These are phyloP conservation scores for Calyptomena viridis DNA, from an alignment of 2,113 vertebrate species.

Conservation along the genomic window DNA sequence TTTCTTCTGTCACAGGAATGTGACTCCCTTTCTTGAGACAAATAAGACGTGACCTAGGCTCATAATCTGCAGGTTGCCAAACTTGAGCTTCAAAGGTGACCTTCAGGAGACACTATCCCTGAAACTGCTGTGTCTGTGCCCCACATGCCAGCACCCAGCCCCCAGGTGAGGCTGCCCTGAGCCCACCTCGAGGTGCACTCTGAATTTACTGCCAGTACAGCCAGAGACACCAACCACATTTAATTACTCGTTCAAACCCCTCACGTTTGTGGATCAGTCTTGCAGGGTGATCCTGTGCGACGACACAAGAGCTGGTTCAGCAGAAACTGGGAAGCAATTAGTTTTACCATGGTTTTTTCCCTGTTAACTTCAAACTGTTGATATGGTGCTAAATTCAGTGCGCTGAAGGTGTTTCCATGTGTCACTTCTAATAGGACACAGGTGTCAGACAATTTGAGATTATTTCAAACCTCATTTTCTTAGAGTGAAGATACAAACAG, in stretches of 20 bases:
- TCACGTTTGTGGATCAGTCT: neutral
- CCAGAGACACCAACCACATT: neutral
- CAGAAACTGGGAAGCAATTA: slow-evolving; percentile 29
- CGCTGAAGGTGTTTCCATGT: slow-evolving; percentile 61
- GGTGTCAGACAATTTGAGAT: slow-evolving; percentile 62
- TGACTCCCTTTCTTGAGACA: neutral
- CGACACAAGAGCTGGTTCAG: neutral
- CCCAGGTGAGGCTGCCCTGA: neutral
- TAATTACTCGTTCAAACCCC: neutral
- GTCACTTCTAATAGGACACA: slow-evolving; percentile 71
- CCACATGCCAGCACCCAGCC: neutral
- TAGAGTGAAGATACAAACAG: slow-evolving; percentile 61
- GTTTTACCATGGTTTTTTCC: slow-evolving; percentile 25
- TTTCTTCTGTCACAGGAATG: neutral
- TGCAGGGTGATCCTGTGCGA: neutral
- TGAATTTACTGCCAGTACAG: neutral
- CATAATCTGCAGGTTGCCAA: neutral
- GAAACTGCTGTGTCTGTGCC: rapidly evolving
- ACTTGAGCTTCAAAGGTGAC: neutral
- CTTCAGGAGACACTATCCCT: neutral
- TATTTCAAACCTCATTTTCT: slow-evolving; percentile 70
- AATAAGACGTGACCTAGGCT: neutral
- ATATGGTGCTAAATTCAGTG: slow-evolving; percentile 61
- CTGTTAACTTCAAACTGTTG: slow-evolving; percentile 52
- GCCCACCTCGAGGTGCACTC: neutral